Evolutionary conservation across 2,113 vertebrate species (phyloP), one percentile per base, ranked within the genome.

Genomic region (Lepus timidus): DNA sequence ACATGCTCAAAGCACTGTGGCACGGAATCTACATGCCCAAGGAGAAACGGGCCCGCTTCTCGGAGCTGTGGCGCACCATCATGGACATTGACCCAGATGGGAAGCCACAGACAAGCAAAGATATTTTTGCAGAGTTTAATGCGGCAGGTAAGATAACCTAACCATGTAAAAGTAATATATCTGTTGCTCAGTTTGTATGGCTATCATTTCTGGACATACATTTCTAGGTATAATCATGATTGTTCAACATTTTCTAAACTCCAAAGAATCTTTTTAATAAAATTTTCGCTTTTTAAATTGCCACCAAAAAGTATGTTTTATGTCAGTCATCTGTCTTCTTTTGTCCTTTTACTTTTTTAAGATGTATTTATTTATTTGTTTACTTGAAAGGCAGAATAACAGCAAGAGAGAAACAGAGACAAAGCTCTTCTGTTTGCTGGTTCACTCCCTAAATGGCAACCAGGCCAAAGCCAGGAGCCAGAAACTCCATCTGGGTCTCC

Each of bases 1-100:
- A 98, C 33, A 97, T 97, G 90, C 93, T 98, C 51, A 98, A 98
- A 96, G 97, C 98, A 20, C 94, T 99, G 4, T 99, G 98, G 98
- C 98, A 99, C 64, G 98, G 98, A 10, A 96, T 97, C 2, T 97
- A 97, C n/a, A 98, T 98, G 94, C 95, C 97, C 61, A 97, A 86
- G 94, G 98, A 98, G 10, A 98, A 98, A 73, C 94, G 98, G 11
- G 17, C 95, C 1, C 73, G 98, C 4, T 98, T 98, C 95, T 98
- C 98, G 29, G 98, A 99, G 78, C 29, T 98, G 25, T 98, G 98
- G 98, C 97, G 98, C 3, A 97, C 98, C 67, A 97, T 96, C 83
- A 91, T 98, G 96, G 97, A 97, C 55, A 86, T 98, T 22, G 98
- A 98, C 95, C 89, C 85, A 1, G 96, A 97, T 31, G 98, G 98